phyloP scores from a whole-genome alignment of 1,140 invertebrate genomes.

The Subanguina moxae region DNA sequence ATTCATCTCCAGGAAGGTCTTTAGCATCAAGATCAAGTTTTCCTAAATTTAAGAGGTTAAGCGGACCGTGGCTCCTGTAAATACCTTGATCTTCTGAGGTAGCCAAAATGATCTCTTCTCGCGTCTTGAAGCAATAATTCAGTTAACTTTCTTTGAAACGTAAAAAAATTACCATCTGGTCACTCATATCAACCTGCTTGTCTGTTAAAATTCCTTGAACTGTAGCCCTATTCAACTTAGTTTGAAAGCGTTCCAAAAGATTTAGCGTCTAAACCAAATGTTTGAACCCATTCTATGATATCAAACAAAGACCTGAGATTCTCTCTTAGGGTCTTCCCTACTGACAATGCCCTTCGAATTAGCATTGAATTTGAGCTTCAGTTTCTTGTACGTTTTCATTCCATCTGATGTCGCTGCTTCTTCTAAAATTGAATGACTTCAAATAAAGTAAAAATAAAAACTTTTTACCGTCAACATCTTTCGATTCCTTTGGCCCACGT shows the following conservation, averaged over 20 bases:
- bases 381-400: conserved; percentile 71
- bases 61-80: too few species aligned
- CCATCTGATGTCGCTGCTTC: conserved; percentile 65
- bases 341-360: conserved; percentile 45
- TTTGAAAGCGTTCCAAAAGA: conserved; percentile 74
- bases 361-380: conserved; percentile 73
- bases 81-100: conserved; percentile 37
- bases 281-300: background rate
- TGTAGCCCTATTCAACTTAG: conserved; percentile 63
- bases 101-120: conserved; percentile 35
- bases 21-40: conserved; percentile 45
- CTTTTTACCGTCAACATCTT: conserved; percentile 22
- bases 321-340: conserved; percentile 63
- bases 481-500: conserved; percentile 44
- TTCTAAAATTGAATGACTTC: conserved; percentile 44
- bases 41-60: too few species aligned
- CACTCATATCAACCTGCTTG: conserved; percentile 58
- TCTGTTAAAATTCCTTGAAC: conserved; percentile 55
- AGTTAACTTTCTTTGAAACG: too few species aligned
- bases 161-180: conserved; percentile 7
- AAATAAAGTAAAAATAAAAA: background rate
- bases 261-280: conserved; percentile 66
- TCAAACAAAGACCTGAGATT: conserved; percentile 56
- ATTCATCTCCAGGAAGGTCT: conserved; percentile 58
- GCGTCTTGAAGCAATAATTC: background rate